These are phyloP conservation scores for Zaprionus bogoriensis DNA, from an alignment of 2,888 invertebrate species.

Conservation along the genomic window DNA sequence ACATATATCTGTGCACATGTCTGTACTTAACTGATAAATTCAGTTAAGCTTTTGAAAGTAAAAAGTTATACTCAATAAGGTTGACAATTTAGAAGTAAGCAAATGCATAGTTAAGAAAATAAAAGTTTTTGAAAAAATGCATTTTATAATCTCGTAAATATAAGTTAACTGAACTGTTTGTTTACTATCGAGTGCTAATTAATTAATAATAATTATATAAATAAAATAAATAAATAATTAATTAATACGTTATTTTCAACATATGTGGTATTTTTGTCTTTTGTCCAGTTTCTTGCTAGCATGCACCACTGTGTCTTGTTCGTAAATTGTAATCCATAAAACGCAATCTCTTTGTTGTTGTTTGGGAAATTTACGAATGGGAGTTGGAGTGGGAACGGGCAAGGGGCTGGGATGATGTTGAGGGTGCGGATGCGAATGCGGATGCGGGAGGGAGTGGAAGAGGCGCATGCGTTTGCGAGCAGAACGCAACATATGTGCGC, in stretches of 20 bases:
- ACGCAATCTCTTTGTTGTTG: slow-evolving; percentile 45
- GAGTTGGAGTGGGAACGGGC: background rate
- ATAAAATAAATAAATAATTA: too few relatives aligned
- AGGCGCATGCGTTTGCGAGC: slow-evolving; percentile 52
- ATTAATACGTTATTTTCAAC: background rate
- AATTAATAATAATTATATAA: too few relatives aligned
- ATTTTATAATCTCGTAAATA: too few relatives aligned
- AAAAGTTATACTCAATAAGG: too few relatives aligned
- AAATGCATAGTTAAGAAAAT: too few relatives aligned
- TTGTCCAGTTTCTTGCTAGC: background rate
- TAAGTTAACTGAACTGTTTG: too few relatives aligned
- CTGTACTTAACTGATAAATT: too few relatives aligned
- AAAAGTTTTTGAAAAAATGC: too few relatives aligned
- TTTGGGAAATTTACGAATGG: slow-evolving; percentile 23
- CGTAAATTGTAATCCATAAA: slow-evolving; percentile 60
- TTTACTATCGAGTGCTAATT: too few relatives aligned
- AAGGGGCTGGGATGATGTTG: background rate
- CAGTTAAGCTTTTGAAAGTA: too few relatives aligned
- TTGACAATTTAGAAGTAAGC: too few relatives aligned
- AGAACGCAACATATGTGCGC: slow-evolving; percentile 33
- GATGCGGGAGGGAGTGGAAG: slow-evolving; percentile 4
- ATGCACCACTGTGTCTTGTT: slow-evolving; percentile 51
- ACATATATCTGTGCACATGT: too few relatives aligned
- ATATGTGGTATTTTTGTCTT: background rate
- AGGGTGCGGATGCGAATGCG: background rate